phyloP scores from a whole-genome alignment of 2,797 vertebrate species.

The Graptemys geographica region DNA sequence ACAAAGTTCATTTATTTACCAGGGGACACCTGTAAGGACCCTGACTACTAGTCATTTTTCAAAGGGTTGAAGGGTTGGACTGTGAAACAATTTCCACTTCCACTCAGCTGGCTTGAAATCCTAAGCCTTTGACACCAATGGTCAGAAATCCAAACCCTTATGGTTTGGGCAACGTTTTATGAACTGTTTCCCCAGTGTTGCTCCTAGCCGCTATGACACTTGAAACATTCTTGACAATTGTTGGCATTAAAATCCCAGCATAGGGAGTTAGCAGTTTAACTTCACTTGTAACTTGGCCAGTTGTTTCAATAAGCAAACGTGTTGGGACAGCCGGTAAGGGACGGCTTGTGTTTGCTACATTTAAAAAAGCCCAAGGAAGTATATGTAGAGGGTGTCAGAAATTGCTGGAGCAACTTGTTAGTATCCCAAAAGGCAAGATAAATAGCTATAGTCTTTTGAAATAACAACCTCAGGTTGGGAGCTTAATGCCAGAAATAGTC shows the following conservation, averaged over 20 bases:
- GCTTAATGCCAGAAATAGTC: background rate
- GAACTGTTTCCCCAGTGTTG: slow-evolving; percentile 37
- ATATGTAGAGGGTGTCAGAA: too few species aligned
- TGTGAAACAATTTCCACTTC: background rate
- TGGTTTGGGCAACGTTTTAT: background rate
- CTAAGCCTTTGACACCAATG: background rate
- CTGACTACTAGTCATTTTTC: slow-evolving; percentile 26
- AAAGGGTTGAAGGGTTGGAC: background rate
- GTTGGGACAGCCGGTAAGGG: background rate
- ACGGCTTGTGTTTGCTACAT: background rate
- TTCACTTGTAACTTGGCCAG: background rate
- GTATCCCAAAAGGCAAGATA: background rate
- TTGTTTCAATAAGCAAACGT: slow-evolving; percentile 20
- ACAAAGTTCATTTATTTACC: background rate
- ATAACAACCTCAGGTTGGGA: background rate
- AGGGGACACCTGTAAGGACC: slow-evolving; percentile 8
- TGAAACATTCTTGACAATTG: background rate
- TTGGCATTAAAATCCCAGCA: background rate
- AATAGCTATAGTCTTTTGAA: background rate
- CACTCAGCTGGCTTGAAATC: background rate
- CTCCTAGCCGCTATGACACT: background rate
- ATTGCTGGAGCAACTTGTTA: background rate
- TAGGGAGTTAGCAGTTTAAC: background rate
- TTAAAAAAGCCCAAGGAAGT: background rate
- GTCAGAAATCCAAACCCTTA: slow-evolving; percentile 23